Conservation (phyloP, 2,113 vertebrate species). For the Oreochromis tanganicae region DNA sequence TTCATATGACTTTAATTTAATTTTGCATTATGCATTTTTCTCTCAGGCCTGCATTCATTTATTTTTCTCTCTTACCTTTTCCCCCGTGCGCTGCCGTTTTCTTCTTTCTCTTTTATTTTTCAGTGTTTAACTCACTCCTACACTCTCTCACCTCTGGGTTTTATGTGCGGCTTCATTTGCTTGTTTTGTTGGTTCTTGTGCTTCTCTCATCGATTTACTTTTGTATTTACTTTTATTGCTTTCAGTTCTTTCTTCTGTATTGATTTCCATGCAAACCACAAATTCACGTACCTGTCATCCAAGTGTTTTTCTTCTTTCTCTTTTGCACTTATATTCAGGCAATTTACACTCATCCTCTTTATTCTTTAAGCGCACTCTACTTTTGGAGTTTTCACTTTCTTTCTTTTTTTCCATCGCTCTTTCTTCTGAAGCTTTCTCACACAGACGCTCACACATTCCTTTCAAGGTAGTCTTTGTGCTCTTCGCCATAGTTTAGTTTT, state of each 20-base stretch:
- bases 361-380: not conserved
- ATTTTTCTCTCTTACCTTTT: not conserved
- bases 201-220: constrained; percentile 8
- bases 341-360: not conserved
- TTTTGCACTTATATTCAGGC: not conserved
- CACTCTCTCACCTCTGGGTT: not conserved
- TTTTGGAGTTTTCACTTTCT: not conserved
- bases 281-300: not conserved
- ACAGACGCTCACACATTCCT: not conserved
- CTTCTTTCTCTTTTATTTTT: not conserved
- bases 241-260: not conserved
- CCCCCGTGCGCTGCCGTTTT: not conserved
- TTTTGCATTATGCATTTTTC: not conserved
- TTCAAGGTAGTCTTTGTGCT: not conserved
- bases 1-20: not conserved
- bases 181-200: not conserved
- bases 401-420: not conserved
- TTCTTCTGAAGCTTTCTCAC: not conserved
- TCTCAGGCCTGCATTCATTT: not conserved
- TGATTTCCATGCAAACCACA: not conserved
- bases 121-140: not conserved
- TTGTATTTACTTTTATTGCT: not conserved
- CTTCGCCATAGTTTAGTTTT: not conserved
- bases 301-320: not conserved
- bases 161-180: not conserved